Evolutionary conservation across 2,113 vertebrate genomes (phyloP).

Genomic region (Charadrius vociferus): DNA sequence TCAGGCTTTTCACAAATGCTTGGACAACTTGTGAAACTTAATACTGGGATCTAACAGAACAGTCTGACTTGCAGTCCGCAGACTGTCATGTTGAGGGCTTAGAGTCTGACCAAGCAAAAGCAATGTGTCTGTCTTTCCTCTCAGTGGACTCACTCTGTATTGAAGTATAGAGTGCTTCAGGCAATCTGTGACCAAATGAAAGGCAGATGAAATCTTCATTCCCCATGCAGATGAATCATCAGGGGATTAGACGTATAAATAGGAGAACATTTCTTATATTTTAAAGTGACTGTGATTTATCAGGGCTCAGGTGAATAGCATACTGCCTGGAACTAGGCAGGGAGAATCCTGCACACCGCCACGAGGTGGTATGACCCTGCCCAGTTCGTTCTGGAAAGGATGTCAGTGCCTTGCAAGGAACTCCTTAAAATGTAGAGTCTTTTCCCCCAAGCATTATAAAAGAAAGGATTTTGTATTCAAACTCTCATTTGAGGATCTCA

Average conservation of each 20-base stretch:
- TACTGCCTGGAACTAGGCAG: neutral
- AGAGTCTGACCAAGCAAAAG: neutral
- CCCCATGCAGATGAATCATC: neutral
- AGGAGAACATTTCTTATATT: neutral
- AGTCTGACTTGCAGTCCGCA: neutral
- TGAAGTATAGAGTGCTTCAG: neutral
- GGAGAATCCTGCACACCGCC: neutral
- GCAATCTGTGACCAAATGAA: neutral
- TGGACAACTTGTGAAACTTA: neutral
- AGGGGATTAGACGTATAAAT: neutral
- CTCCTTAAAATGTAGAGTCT: neutral
- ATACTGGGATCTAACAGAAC: neutral
- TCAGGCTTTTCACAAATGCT: neutral
- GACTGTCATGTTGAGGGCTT: neutral
- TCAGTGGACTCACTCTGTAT: neutral
- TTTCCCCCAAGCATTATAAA: neutral
- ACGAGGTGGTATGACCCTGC: accelerated
- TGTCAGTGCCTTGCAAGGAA: neutral
- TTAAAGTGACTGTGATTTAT: neutral
- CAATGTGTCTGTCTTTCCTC: neutral
- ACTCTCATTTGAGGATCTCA: neutral
- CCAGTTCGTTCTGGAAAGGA: neutral
- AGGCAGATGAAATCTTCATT: neutral
- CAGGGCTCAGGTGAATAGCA: neutral
- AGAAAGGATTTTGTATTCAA: neutral